A percentile compares a stretch with the other conserved stretches of the same genome.
These are phyloP conservation scores for Punctoribates punctum DNA, from an alignment of 2,888 invertebrate species.

Conservation along the genomic window DNA sequence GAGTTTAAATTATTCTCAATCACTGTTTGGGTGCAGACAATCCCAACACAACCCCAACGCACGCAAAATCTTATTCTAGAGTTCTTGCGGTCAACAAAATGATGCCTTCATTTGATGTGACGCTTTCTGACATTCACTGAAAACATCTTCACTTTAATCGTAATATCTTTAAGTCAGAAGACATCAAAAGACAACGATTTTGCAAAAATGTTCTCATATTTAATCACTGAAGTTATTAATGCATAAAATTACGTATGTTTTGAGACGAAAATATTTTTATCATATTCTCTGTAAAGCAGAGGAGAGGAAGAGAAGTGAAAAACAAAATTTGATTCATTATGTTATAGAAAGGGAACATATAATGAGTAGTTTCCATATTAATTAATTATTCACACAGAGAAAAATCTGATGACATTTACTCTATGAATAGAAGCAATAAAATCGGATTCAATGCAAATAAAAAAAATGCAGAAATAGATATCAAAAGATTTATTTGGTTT, in stretches of 20 bases:
- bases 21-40: background rate
- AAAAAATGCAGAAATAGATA: background rate
- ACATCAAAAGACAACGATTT: constrained; percentile 15
- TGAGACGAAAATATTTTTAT: background rate
- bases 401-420: no score
- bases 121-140: constrained; percentile 14
- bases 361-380: no score
- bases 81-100: constrained; percentile 18
- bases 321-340: no score
- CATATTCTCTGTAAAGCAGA: no score
- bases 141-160: constrained; percentile 11
- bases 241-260: constrained; percentile 11
- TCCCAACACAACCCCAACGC: background rate
- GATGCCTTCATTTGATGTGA: constrained; percentile 15
- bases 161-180: background rate
- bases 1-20: background rate
- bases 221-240: constrained; percentile 28
- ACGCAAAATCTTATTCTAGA: background rate
- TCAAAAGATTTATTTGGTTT: constrained; percentile 1
- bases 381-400: no score
- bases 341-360: no score
- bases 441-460: background rate
- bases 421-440: no score
- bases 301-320: no score
- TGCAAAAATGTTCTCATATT: background rate